Percentiles rank a stretch among this genome's conserved stretches.
Evolutionary conservation across 1,140 invertebrate species (phyloP).

Genomic region (Aphis gossypii): DNA sequence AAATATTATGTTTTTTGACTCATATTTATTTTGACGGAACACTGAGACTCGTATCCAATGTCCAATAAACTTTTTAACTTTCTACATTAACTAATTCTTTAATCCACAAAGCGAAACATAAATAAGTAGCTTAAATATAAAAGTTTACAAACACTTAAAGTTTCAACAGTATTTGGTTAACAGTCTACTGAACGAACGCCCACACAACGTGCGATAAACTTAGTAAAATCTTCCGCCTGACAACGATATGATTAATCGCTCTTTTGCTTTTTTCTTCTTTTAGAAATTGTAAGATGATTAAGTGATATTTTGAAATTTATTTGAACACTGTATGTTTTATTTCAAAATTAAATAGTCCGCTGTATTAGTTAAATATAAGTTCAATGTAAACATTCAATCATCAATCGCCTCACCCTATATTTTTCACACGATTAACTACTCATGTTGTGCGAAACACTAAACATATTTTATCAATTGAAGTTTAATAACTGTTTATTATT

Average conservation of each 20-base stretch:
- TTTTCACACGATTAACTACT: not conserved
- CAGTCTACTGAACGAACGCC: not conserved
- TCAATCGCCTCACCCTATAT: not conserved
- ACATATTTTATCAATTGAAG: not conserved
- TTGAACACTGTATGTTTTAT: not conserved
- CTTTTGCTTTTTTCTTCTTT: not conserved
- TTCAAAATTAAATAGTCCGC: slow-evolving; percentile 6
- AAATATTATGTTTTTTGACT: not conserved
- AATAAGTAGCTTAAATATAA: slow-evolving; percentile 34
- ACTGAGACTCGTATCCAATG: not conserved
- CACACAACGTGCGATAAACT: slow-evolving; percentile 37
- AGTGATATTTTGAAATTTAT: slow-evolving; percentile 38
- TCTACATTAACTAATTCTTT: not conserved
- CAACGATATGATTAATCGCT: slow-evolving; percentile 44
- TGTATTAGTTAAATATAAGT: slow-evolving; percentile 22
- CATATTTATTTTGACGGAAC: not conserved
- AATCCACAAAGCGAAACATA: slow-evolving; percentile 27
- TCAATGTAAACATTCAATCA: slow-evolving; percentile 11
- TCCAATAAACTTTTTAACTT: slow-evolving; percentile 28
- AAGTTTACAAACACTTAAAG: slow-evolving; percentile 46
- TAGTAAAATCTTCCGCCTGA: slow-evolving; percentile 42
- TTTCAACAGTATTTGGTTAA: slow-evolving; percentile 30
- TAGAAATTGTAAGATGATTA: slow-evolving; percentile 24
- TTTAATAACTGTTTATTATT: not conserved
- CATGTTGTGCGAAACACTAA: not conserved